Conservation (phyloP, 2,113 vertebrate species). For the Chaetorhynchus papuensis region DNA sequence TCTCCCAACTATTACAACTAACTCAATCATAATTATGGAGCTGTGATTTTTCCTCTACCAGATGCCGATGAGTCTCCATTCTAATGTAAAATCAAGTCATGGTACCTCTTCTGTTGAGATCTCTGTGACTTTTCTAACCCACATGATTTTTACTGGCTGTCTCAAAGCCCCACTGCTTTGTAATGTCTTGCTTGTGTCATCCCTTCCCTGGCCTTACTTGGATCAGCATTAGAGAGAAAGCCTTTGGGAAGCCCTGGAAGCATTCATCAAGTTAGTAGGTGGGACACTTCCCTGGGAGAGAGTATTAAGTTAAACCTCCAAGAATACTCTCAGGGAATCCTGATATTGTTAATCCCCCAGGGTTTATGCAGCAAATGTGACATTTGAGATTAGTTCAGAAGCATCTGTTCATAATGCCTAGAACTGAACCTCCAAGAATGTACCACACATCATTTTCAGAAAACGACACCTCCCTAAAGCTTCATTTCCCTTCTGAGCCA, state of each 20-base stretch:
- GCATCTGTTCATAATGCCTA: background rate
- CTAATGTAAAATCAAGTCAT: background rate
- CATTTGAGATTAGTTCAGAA: conserved; percentile 36
- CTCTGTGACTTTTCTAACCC: background rate
- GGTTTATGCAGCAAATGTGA: conserved; percentile 37
- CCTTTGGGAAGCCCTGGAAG: background rate
- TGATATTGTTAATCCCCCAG: background rate
- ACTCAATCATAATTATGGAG: background rate
- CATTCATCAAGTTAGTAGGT: background rate
- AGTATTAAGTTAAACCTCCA: background rate
- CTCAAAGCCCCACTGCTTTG: background rate
- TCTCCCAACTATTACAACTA: background rate
- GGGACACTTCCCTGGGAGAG: background rate
- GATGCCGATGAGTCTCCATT: background rate
- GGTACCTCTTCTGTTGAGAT: background rate
- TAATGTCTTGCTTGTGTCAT: background rate
- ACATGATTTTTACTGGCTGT: background rate
- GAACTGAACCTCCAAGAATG: background rate
- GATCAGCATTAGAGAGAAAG: background rate
- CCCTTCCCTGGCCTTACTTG: background rate
- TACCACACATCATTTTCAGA: background rate
- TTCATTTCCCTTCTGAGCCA: background rate
- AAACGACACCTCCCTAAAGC: background rate
- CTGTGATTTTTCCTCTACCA: background rate
- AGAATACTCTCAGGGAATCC: background rate